Conservation (phyloP, 2,797 vertebrate genomes). For the Centropyge bicolor region DNA sequence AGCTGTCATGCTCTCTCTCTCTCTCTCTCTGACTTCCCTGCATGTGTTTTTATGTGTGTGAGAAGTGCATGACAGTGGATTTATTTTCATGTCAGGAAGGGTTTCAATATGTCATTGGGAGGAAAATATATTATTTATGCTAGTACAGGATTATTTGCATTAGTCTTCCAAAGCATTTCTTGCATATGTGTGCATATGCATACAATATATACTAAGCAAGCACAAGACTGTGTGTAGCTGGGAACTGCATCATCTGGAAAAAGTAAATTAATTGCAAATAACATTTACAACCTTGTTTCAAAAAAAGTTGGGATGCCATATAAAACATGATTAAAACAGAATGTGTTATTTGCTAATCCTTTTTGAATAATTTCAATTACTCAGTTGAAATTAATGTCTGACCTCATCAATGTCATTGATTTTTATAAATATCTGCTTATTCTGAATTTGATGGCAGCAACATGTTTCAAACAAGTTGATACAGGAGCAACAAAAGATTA, state of each 20-base stretch:
- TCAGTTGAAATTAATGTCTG: no score
- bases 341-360: no score
- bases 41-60: conserved; percentile 32
- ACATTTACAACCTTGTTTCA: neutral
- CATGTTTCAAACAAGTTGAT: no score
- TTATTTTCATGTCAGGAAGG: conserved; percentile 47
- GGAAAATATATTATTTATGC: conserved; percentile 31
- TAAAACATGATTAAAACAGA: no score
- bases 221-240: neutral
- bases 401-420: no score
- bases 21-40: conserved; percentile 21
- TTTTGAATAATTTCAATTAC: no score
- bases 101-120: conserved; percentile 51
- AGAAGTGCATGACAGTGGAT: conserved; percentile 39
- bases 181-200: conserved; percentile 18
- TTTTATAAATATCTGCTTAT: no score
- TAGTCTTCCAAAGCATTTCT: conserved; percentile 4
- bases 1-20: conserved; percentile 34
- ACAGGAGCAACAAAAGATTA: no score
- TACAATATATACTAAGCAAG: neutral
- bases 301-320: no score
- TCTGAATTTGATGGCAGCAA: no score
- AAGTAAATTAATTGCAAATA: conserved; percentile 8
- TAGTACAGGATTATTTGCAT: conserved; percentile 11
- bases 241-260: neutral